phyloP scores from a whole-genome alignment of 1,140 invertebrate genomes.

The Platyscapa corneri region DNA sequence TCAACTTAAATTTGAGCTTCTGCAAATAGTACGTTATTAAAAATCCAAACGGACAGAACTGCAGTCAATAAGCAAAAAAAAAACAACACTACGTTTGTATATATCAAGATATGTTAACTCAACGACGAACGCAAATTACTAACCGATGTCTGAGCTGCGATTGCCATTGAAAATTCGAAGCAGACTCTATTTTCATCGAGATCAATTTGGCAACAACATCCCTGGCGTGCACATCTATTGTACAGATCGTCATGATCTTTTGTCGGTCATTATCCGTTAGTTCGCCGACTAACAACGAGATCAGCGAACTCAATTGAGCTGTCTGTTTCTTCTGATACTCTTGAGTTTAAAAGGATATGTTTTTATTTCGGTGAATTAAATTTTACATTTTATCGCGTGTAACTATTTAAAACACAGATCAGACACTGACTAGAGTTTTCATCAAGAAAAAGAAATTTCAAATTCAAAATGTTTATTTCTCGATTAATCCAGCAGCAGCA shows the following conservation, averaged over 20 bases:
- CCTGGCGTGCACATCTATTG: conserved; percentile 92
- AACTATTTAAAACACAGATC: too few species aligned
- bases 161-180: conserved; percentile 92
- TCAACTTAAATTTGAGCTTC: too few species aligned
- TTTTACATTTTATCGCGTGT: too few species aligned
- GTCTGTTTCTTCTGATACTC: conserved; percentile 96
- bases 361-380: too few species aligned
- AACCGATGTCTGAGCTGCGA: conserved; percentile 90
- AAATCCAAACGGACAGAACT: too few species aligned
- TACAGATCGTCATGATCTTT: conserved; percentile 97
- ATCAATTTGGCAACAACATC: conserved; percentile 93
- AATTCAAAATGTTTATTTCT: too few species aligned
- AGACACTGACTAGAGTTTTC: too few species aligned
- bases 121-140: not conserved
- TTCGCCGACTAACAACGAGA: conserved; percentile 87
- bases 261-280: conserved; percentile 88
- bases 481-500: too few species aligned
- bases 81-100: not conserved
- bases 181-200: conserved; percentile 84
- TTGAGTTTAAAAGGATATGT: not conserved
- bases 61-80: not conserved
- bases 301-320: conserved; percentile 86
- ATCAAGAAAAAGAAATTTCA: too few species aligned
- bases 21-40: too few species aligned
- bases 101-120: not conserved